Evolutionary conservation across 1,140 invertebrate genomes (phyloP).

Genomic region (Aporrectodea caliginosa): DNA sequence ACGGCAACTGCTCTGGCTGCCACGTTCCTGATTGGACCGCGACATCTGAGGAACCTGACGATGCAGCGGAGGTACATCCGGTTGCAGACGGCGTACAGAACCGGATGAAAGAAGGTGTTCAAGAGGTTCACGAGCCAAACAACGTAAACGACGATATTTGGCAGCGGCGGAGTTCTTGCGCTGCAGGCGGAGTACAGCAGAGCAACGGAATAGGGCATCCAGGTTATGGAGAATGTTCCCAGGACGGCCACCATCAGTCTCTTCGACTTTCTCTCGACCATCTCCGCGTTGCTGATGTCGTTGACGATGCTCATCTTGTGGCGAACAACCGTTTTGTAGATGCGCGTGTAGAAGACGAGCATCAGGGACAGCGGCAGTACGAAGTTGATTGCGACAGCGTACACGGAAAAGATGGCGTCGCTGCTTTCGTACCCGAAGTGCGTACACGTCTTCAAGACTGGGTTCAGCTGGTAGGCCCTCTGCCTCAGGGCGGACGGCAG

Average conservation of each 20-base stretch:
- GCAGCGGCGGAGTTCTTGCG: background rate
- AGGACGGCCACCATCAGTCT: constrained; percentile 1
- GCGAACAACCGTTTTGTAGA: background rate
- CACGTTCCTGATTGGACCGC: background rate
- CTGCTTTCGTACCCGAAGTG: background rate
- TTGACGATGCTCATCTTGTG: background rate
- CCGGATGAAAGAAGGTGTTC: background rate
- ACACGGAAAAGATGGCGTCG: background rate
- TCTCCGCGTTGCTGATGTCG: background rate
- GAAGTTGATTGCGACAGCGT: background rate
- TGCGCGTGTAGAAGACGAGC: background rate
- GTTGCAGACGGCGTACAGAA: constrained; percentile 15
- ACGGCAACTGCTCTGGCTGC: background rate
- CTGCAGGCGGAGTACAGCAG: background rate
- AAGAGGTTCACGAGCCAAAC: background rate
- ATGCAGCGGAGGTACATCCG: constrained; percentile 8
- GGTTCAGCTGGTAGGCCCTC: background rate
- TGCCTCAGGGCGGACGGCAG: background rate
- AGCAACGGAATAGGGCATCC: background rate
- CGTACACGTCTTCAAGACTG: background rate
- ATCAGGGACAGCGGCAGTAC: background rate
- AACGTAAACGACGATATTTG: background rate
- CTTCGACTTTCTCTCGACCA: constrained; percentile 6
- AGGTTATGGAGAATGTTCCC: background rate
- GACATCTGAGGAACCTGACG: background rate